Base-by-base conservation (phyloP, 2,888 invertebrate genomes). In the Rhingia rostrata region DNA sequence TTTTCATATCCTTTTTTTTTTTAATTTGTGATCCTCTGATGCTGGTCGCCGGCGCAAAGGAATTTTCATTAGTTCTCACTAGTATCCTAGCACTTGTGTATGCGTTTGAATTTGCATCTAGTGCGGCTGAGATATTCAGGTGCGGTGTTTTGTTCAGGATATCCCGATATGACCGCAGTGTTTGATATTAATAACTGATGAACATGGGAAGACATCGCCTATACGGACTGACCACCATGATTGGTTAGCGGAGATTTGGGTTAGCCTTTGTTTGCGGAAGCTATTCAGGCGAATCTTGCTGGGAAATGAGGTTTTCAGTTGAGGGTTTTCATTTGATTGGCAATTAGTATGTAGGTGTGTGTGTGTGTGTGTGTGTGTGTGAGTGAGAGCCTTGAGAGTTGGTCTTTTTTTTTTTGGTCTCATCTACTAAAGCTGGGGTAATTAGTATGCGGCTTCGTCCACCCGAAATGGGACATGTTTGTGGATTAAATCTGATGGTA, bases 121-220 rank as follows among this genome's bases (percentile, higher is more conserved):
- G 37, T 39, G 47, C 47, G 9, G 22, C 22, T 22, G 22, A 22
- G 33, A 35, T 72, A 47, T 63, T 58, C 60, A 79, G 66, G 72
- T 73, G 72, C 61, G 4, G 45, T 45, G 45, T 45, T 45, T 12
- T 56, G 54, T 54, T 66, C 14, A 54, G 60, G 49, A 53, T 61
- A 66, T 60, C 60, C 60, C 49, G 47, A 39, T 22, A 22, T 61
- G 54, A 56, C 80, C 80, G 14, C 49, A 64, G 35, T 80, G 69
- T 12, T 74, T 63, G 67, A 39, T 74, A 74, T 74, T 80, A 80
- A 80, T 80, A 80, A 80, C 67, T 80, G 81, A 75, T 75, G 69
- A 81, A 75, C 2, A 22, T 64, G 58, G 67, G 51, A 64, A 69
- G 56, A 63, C 73, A 63, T 56, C 67, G 43, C 22, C 22, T 22